Base-by-base conservation (phyloP, 1,140 invertebrate genomes). In the Parapsyche elsis region DNA sequence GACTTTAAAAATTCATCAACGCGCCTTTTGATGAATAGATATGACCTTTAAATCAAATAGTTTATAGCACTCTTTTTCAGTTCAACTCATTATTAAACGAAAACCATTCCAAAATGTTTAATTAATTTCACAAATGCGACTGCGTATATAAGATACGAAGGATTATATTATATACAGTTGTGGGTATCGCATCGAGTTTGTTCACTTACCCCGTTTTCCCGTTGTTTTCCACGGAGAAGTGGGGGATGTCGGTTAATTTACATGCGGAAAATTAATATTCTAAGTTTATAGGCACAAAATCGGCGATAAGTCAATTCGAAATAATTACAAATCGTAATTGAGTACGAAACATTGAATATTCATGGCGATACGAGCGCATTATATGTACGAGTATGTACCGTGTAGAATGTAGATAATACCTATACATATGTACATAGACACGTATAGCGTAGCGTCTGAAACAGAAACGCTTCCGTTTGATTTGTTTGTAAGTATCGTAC, bases 281-380 rank as follows among this genome's bases (percentile, higher is more conserved):
- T 23, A 67, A 67, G 23, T 67, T 67, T 67, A 67, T 53, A 14
- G 10, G 49, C 49, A 14, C 49, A 12, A 1, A 53, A 53, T 53
- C 64, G 64, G 64, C 64, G 64, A 67, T 67, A 67, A 67, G 64
- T 67, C 64, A 67, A 67, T 67, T 67, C 23, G 64, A 67, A 23
- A 67, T 26, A 67, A 53, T 53, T 53, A 53, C 49, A 53, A 53
- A 53, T 53, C 49, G 49, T 53, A 53, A 53, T 53, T 53, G 49
- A 53, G 16, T 53, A 16, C 49, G 49, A 14, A 5, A 53, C 49
- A 16, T 53, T 16, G 49, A 53, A 53, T 53, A 53, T 53, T 53
- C 10, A 53, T 53, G 49, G 49, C 16, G 30, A 38, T 38, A 38
- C 30, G 30, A 38, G 30, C 2, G 30, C 1, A 38, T 38, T 38